phyloP scores from a whole-genome alignment of 2,113 vertebrate species.

The Silurus asotus region DNA sequence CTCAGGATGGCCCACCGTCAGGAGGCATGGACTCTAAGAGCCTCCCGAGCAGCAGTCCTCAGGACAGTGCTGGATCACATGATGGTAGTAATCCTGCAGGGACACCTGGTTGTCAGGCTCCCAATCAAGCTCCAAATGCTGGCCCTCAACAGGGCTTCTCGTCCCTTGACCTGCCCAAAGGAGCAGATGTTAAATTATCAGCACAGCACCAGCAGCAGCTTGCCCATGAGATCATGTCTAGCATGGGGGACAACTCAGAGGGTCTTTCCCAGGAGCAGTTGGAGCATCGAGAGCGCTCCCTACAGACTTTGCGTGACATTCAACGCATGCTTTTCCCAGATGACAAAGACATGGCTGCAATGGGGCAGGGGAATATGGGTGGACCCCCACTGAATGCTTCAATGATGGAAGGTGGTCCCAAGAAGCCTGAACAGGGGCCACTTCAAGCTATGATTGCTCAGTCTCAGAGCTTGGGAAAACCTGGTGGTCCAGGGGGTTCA shows the following conservation, averaged over 20 bases:
- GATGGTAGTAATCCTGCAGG: conserved; percentile 81
- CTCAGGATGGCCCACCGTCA: conserved; percentile 81
- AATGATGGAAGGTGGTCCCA: conserved; percentile 79
- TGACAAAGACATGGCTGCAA: conserved; percentile 81
- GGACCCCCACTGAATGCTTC: conserved; percentile 77
- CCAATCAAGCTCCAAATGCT: conserved; percentile 63
- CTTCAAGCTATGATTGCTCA: conserved; percentile 98
- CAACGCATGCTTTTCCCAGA: conserved; percentile 99
- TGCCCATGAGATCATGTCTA: conserved; percentile 82
- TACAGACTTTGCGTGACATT: conserved; percentile 95
- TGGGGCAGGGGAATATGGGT: conserved; percentile 73
- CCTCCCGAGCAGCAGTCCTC: conserved; percentile 81
- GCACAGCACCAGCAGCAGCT: conserved; percentile 80
- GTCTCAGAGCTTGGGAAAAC: conserved; percentile 92
- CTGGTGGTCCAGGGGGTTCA: conserved; percentile 78
- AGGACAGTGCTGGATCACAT: conserved; percentile 77
- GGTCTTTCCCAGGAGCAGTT: conserved; percentile 97
- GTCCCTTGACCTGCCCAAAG: conserved; percentile 57
- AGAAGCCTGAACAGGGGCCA: conserved; percentile 88
- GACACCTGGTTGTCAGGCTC: conserved; percentile 76
- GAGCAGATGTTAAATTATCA: conserved; percentile 65
- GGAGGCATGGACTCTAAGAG: conserved; percentile 86
- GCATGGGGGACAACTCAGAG: conserved; percentile 92
- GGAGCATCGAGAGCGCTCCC: conserved; percentile 92
- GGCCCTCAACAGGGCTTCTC: conserved; percentile 79